phyloP scores from a whole-genome alignment of 2,113 vertebrate genomes.

The Equus quagga region DNA sequence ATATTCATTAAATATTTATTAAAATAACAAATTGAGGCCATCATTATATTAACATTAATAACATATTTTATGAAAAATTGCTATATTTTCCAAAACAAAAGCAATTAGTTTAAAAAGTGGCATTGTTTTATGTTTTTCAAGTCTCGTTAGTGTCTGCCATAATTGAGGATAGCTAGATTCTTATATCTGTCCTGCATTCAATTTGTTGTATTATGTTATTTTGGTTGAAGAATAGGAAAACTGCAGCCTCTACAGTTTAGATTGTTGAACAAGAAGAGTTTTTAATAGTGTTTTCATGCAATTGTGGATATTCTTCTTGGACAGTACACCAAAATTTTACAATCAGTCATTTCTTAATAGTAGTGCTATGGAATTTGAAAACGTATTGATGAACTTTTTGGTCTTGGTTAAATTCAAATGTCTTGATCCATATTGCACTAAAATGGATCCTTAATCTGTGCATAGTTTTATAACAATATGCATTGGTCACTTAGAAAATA shows the following conservation, averaged over 20 bases:
- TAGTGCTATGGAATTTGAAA: not conserved
- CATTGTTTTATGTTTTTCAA: not conserved
- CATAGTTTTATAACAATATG: not conserved
- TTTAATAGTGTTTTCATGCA: not conserved
- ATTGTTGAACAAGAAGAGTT: not conserved
- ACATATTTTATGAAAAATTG: not conserved
- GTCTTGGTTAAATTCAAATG: constrained; percentile 21
- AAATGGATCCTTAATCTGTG: not conserved
- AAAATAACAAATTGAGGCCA: not conserved
- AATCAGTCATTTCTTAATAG: not conserved
- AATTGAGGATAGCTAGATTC: not conserved
- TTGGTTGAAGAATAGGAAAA: not conserved
- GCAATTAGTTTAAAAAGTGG: not conserved
- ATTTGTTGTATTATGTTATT: not conserved
- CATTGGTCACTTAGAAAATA: not conserved
- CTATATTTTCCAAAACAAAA: not conserved
- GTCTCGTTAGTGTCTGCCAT: not conserved
- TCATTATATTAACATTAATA: not conserved
- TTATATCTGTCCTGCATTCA: not conserved
- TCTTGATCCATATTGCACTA: not conserved
- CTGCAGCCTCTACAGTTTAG: not conserved
- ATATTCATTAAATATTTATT: not conserved
- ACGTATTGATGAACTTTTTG: not conserved
- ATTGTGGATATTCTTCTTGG: not conserved
- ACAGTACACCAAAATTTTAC: not conserved